Evolutionary conservation across 2,113 vertebrate species (phyloP), one percentile per base, ranked within the genome.

Genomic region (Coptodon bakossiorum): DNA sequence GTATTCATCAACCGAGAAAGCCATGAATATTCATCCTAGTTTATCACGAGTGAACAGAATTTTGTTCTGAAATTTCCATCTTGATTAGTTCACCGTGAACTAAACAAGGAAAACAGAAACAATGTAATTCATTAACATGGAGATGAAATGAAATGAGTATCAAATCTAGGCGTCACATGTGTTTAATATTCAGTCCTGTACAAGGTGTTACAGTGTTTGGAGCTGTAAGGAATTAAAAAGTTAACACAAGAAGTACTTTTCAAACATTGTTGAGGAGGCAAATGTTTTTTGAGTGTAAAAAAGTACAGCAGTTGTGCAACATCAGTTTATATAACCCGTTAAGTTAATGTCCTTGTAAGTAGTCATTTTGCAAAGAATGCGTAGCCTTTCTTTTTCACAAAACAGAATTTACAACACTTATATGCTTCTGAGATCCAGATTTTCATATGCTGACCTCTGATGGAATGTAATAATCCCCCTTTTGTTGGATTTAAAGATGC

Each of bases 21-120:
- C 8, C 24, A 90, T 91, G 86, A 92, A 94, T 95, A 93, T 92
- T 93, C 84, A 93, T 80, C 4, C 9, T 24, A 19, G 56, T 12
- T 29, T 12, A 34, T 85, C 34, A 19, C 2, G 7, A 91, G 66
- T 38, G 29, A 87, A 83, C 16, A 85, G 29, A 71, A 84, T 89
- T 86, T 71, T 89, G 83, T 84, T 81, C 48, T 50, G 76, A 89
- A 85, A 89, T 90, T 84, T 88, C 85, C 66, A 85, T 90, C 83
- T 82, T 87, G 82, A 90, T 92, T 90, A 86, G 63, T 90, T 90
- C 31, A 90, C 79, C 52, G 63, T 50, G 13, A 71, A 56, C 52
- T 71, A 73, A 92, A 89, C 45, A 45, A 52, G 56, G 17, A 22
- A 86, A 91, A 89, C 38, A 36, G 78, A 59, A 63, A 88, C 83